Base-by-base conservation (phyloP, 2,888 invertebrate genomes). In the Leptinotarsa juncta region DNA sequence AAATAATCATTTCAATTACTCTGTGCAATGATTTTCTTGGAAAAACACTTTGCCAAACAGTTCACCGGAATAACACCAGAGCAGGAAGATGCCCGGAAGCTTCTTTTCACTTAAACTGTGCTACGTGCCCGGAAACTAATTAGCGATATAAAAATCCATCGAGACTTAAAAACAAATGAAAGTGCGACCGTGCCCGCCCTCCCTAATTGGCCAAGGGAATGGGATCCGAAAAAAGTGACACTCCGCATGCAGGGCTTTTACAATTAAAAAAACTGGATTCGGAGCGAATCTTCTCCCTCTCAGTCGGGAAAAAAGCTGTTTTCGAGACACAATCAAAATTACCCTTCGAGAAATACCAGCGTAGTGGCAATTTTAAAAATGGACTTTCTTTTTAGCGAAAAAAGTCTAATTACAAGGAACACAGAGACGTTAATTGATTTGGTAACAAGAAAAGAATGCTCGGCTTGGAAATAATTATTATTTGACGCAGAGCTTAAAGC, bases 81-180 rank as follows among this genome's bases (percentile, higher is more conserved):
- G 15, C 15, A 18, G 18, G 71, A 67, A 53, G 68, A 50, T 18
- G 62, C 73, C 68, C 50, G 70, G 77, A 78, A 79, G 71, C 73
- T 66, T 72, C 77, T 76, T 77, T 79, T 79, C 79, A 77, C 79
- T 80, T 76, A 78, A 79, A 71, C 67, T 60, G 55, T 16, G 68
- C 77, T 84, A 88, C 87, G 88, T 87, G 88, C 86, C 84, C 72
- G 82, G 86, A 87, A 88, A 88, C 87, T 88, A 89, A 88, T 88
- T 88, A 88, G 87, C 84, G 85, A 86, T 85, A 87, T 88, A 88
- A 88, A 89, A 89, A 88, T 88, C 88, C 87, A 86, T 83, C 85
- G 87, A 86, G 87, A 86, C 85, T 82, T 81, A 81, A 84, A 85
- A 86, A 86, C 87, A 86, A 87, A 87, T 87, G 87, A 87, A 87